Evolutionary conservation across 2,888 invertebrate genomes (phyloP), one percentile per base, ranked within the genome.

Genomic region (Globia sparganii): DNA sequence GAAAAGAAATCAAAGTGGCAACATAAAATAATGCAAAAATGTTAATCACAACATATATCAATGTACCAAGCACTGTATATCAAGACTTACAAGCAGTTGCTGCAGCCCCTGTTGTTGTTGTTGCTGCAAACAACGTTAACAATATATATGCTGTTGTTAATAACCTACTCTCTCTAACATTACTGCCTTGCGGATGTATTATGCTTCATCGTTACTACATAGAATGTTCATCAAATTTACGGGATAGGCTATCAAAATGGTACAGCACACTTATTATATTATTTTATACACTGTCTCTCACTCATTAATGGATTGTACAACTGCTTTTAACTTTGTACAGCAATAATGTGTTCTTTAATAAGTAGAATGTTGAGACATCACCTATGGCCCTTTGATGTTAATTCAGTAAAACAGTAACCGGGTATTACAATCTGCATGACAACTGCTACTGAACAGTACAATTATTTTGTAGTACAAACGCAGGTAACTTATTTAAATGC

Each of bases 41-140:
- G 94, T 94, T 95, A 95, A 94, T 94, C 94, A 95, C 94, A 95
- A 95, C 93, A 94, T 90, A 93, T 89, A 94, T 86, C 87, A 89
- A 93, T 93, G 93, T 93, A 94, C 92, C 92, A 94, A 94, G 93
- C 93, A 91, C 91, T 89, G 91, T 91, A 90, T 92, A 89, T 91
- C 91, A 90, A 89, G 95, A 98, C 98, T 98, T 98, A 99, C 99
- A 98, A 99, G 97, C 97, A 99, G 97, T 97, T 98, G 98, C 96
- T 98, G 98, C 91, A 99, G 98, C 96, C 98, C 98, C 96, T 98
- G 98, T 97, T 98, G 98, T 97, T 98, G 98, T 97, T 98, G 98
- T 97, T 98, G 98, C 98, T 98, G 88, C 85, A 97, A 96, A 95
- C 93, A 93, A 94, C 92, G 88, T 91, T 92, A 90, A 92, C 91